Evolutionary conservation across 2,888 invertebrate species (phyloP), one percentile per base, ranked within the genome.

Genomic region (Geotrupes spiniger): DNA sequence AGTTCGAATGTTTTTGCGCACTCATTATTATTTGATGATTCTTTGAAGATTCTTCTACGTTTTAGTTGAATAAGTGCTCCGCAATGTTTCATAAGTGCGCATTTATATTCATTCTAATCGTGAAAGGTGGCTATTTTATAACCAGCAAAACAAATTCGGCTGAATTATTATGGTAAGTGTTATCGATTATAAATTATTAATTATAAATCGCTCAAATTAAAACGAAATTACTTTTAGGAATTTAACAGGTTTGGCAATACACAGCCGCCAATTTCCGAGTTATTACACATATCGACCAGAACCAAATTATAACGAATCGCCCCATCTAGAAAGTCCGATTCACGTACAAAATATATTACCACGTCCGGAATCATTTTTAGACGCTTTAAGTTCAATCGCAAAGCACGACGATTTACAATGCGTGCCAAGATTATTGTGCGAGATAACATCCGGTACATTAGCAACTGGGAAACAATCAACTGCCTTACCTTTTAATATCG

Each of bases 391-490:
- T 59, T 80, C 83, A 52, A 81, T 85, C 59, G 77, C 83, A 11
- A 74, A 77, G 60, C 83, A 88, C 69, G 91, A 91, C 68, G 87
- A 89, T 67, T 78, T 83, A 60, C 83, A 86, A 63, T 91, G 91
- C 70, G 87, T 91, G 51, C 85, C 89, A 2, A 78, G 87, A 65
- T 76, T 91, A 58, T 75, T 91, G 52, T 91, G 91, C 64, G 89
- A 90, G 71, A 80, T 87, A 42, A 84, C 88, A 74, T 81, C 61
- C 73, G 78, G 81, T n/a, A 68, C 68, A 26, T 63, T 70, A 6
- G 74, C 76, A 40, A 54, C 62, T 36, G 56, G 61, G 54, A 63
- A 49, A 56, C 76, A 53, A 51, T 36, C 29, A 3, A 46, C 54
- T 2, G 25, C 51, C 15, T 54, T 69, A 46, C 66, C 69, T 70